Conservation (phyloP, 2,888 invertebrate genomes). For the Neelides folsomi region DNA sequence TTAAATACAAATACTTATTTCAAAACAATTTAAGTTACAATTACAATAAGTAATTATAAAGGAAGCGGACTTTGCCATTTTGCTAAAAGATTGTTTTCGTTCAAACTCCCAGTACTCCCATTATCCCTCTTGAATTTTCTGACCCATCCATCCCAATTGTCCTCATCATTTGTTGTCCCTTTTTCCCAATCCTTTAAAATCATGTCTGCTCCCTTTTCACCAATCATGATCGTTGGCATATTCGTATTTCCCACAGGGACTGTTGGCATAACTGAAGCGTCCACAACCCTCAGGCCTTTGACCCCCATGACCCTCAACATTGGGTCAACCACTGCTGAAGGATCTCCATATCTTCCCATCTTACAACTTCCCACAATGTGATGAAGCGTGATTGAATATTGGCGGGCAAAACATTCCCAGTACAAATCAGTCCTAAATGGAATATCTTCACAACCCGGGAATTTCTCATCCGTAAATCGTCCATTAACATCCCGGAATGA, state of each 20-base stretch:
- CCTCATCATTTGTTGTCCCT: too few species aligned
- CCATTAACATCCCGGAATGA: conserved; percentile 10
- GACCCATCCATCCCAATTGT: too few species aligned
- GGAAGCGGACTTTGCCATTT: too few species aligned
- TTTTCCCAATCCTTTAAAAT: conserved; percentile 13
- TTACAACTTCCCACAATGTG: conserved; percentile 5
- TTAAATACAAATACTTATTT: too few species aligned
- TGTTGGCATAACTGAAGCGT: conserved; percentile 12
- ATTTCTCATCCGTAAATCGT: conserved; percentile 8
- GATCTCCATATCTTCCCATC: conserved; percentile 4
- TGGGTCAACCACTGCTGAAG: conserved; percentile 4
- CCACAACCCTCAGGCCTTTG: conserved; percentile 5
- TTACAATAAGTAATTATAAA: too few species aligned
- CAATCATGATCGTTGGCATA: conserved; percentile 13
- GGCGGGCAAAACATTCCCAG: not conserved
- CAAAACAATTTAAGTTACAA: too few species aligned
- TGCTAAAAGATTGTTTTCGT: too few species aligned
- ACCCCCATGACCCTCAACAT: conserved; percentile 4
- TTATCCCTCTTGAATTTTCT: too few species aligned
- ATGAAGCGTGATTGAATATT: conserved; percentile 3
- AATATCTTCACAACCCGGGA: conserved; percentile 8
- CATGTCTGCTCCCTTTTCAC: conserved; percentile 14
- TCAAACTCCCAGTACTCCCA: too few species aligned
- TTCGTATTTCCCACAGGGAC: conserved; percentile 16
- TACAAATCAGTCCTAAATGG: not conserved